A percentile compares a stretch with the other conserved stretches of the same genome.
phyloP scores from a whole-genome alignment of 2,113 vertebrate species.

The Trachemys scripta region DNA sequence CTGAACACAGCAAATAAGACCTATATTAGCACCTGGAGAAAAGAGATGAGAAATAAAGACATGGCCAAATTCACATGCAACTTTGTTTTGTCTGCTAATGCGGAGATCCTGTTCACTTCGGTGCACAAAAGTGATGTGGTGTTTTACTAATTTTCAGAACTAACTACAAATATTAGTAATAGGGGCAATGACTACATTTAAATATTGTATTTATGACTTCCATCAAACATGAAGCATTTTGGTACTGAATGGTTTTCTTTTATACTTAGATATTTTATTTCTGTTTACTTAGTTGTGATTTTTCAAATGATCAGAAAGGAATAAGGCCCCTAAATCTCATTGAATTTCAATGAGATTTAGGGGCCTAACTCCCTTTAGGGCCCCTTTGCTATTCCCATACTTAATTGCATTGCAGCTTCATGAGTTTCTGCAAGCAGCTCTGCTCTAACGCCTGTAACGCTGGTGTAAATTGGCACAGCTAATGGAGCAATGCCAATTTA shows the following conservation, averaged over 20 bases:
- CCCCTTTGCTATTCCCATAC: not conserved
- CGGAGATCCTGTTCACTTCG: constrained; percentile 64
- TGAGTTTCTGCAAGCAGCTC: not conserved
- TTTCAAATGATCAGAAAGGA: not conserved
- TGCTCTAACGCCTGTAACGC: not conserved
- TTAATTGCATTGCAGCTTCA: not conserved
- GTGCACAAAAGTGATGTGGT: constrained; percentile 8
- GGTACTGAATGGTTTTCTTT: not conserved
- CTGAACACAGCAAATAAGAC: constrained; percentile 69
- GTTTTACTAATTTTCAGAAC: constrained; percentile 69
- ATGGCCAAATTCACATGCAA: constrained; percentile 62
- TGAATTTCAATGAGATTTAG: not conserved
- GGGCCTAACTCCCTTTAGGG: not conserved
- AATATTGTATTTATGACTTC: constrained; percentile 42
- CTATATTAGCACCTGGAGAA: constrained; percentile 51
- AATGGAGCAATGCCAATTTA: not conserved
- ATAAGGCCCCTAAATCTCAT: not conserved
- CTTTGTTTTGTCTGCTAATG: constrained; percentile 73
- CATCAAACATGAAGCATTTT: constrained; percentile 28
- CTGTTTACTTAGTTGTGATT: not conserved
- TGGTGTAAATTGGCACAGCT: not conserved
- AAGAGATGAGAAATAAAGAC: constrained; percentile 75
- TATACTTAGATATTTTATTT: not conserved
- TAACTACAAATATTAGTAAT: constrained; percentile 47
- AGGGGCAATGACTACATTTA: constrained; percentile 36